A percentile compares a stretch with the other conserved stretches of the same genome.
Conservation (phyloP, 2,797 vertebrate species). For the Gadopsis bispinosus region DNA sequence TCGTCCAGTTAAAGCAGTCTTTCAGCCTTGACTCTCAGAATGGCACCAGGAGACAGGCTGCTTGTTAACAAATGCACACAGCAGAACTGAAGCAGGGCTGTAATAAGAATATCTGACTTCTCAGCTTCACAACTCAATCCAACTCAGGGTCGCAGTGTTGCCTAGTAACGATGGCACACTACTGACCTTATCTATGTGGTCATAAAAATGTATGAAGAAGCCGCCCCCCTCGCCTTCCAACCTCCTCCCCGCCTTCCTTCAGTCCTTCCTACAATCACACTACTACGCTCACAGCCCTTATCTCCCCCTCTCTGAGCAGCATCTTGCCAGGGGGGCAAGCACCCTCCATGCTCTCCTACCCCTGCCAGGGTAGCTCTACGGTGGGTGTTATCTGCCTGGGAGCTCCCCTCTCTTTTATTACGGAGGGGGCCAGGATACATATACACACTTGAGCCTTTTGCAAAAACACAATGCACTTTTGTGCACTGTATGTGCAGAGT, state of each 20-base stretch:
- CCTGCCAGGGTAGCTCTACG: conserved; percentile 66
- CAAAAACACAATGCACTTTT: conserved; percentile 55
- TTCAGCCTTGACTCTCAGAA: conserved; percentile 67
- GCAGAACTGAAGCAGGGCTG: conserved; percentile 66
- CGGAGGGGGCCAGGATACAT: conserved; percentile 42
- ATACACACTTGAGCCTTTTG: conserved; percentile 48
- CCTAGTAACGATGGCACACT: conserved; percentile 89
- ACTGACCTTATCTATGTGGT: conserved; percentile 90
- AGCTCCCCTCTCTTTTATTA: conserved; percentile 78
- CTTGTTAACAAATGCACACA: conserved; percentile 78
- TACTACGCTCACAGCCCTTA: conserved; percentile 57
- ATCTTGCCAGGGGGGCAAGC: conserved; percentile 76
- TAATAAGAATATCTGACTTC: conserved; percentile 86
- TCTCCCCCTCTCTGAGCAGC: conserved; percentile 64
- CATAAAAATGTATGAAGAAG: conserved; percentile 90
- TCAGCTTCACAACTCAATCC: conserved; percentile 87
- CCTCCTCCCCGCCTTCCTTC: conserved; percentile 61
- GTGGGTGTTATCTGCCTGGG: conserved; percentile 73
- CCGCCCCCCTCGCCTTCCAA: conserved; percentile 53
- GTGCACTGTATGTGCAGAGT: conserved; percentile 37
- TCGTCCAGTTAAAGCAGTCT: conserved; percentile 67
- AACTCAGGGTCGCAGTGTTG: conserved; percentile 87
- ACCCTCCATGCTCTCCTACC: conserved; percentile 74
- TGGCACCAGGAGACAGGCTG: conserved; percentile 57
- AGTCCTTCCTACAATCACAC: conserved; percentile 65